Conservation (phyloP, 2,113 vertebrate species). For the Podarcis muralis region DNA sequence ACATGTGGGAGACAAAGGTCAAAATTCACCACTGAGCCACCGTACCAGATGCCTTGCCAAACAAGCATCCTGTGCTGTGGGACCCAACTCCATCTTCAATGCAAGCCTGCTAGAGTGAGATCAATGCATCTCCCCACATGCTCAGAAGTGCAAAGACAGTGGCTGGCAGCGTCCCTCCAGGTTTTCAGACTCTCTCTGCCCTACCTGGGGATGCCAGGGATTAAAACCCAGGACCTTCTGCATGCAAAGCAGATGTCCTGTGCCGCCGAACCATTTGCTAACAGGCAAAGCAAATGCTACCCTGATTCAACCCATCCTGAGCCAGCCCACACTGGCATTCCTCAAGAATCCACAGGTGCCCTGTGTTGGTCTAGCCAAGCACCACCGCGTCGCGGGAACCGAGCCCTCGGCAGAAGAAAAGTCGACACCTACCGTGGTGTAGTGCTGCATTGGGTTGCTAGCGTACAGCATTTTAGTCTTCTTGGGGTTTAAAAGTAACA, state of each 20-base stretch:
- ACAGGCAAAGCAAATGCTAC: too few relatives aligned
- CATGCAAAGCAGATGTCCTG: too few relatives aligned
- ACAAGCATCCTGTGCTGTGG: rapidly evolving
- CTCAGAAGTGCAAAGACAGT: rapidly evolving
- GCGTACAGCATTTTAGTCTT: slow-evolving; percentile 86
- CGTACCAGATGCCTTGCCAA: neutral
- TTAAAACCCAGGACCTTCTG: too few relatives aligned
- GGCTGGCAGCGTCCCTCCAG: too few relatives aligned
- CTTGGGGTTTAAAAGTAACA: slow-evolving; percentile 52
- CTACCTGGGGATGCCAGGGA: too few relatives aligned
- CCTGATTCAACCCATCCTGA: neutral
- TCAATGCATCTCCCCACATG: neutral
- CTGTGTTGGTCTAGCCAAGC: rapidly evolving
- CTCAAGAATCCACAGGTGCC: neutral
- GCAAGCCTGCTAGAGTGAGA: neutral
- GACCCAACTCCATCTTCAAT: neutral
- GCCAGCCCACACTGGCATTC: neutral
- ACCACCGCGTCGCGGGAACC: rapidly evolving
- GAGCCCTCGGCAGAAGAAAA: rapidly evolving
- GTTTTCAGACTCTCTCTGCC: too few relatives aligned
- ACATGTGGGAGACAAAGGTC: neutral
- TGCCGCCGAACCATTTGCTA: too few relatives aligned
- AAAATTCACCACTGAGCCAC: neutral
- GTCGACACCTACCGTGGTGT: slow-evolving; percentile 85
- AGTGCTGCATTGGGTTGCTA: slow-evolving; percentile 80